Evolutionary conservation across 1,140 invertebrate genomes (phyloP), one percentile per base, ranked within the genome.

Genomic region (Aphidius gifuensis): DNA sequence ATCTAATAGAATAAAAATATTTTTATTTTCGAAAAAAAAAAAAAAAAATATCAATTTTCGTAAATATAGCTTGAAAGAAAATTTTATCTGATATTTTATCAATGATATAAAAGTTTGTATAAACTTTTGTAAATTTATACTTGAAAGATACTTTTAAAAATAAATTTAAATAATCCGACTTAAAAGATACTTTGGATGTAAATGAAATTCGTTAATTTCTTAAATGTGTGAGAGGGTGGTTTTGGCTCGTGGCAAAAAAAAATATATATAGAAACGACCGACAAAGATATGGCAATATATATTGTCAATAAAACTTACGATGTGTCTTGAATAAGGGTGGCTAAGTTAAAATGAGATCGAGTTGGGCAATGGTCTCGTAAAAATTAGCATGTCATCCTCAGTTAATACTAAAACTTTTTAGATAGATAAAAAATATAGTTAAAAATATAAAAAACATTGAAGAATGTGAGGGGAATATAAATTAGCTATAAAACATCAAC

Each of bases 201-300:
- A 55, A 55, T 55, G 40, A 55, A 55, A 55, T 55, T 55, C 53
- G 53, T 55, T 42, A 55, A 55, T 55, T 43, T 55, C 40, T 16
- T 40, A 39, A 55, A 55, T 55, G 53, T n/a, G 40, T n/a, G 39
- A n/a, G 40, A 38, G 53, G 23, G 23, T 32, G 23, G 23, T 32
- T 32, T 32, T 32, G 23, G 23, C 23, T 32, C 23, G 23, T 32
- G 23, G 23, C 23, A 43, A 55, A 16, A 55, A 42, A 55, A 55
- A 44, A 44, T 3, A 11, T 44, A 44, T 6, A 11, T 4, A 44
- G 7, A 8, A 11, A 44, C 16, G 16, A 16, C 16, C 16, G 16
- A 16, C 16, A 16, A 16, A 16, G 16, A 16, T 16, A 16, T 16
- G 16, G 16, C 16, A 44, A 8, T 44, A 11, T 44, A 44, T 7